Percentiles rank a stretch among this genome's conserved stretches.
phyloP scores from a whole-genome alignment of 2,888 invertebrate species.

The Helobdella robusta region DNA sequence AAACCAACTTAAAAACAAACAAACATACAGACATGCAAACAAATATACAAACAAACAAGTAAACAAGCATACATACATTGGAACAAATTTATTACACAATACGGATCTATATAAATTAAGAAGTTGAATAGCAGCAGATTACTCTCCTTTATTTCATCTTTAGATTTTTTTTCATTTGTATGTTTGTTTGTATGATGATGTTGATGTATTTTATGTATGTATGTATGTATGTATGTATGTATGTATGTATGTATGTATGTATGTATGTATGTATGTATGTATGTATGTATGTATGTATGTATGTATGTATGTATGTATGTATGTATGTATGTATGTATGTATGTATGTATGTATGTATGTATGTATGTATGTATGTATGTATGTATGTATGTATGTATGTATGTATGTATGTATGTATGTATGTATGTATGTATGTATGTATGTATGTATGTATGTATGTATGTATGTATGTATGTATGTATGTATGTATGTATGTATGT shows the following conservation, averaged over 20 bases:
- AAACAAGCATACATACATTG: neutral
- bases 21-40: neutral
- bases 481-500: too few species aligned
- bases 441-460: too few species aligned
- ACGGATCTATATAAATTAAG: neutral
- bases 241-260: constrained; percentile 9
- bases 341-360: too few species aligned
- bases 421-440: too few species aligned
- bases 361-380: too few species aligned
- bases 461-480: too few species aligned
- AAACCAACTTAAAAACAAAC: neutral
- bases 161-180: too few species aligned
- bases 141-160: too few species aligned
- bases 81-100: neutral
- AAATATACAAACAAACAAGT: neutral
- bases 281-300: constrained; percentile 9
- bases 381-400: too few species aligned
- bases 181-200: too few species aligned
- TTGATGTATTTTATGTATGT: too few species aligned
- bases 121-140: neutral
- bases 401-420: too few species aligned
- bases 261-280: constrained; percentile 9
- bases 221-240: constrained; percentile 6
- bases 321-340: neutral
- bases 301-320: constrained; percentile 9